Conservation (phyloP, 2,113 vertebrate genomes). For the Nematolebias whitei region DNA sequence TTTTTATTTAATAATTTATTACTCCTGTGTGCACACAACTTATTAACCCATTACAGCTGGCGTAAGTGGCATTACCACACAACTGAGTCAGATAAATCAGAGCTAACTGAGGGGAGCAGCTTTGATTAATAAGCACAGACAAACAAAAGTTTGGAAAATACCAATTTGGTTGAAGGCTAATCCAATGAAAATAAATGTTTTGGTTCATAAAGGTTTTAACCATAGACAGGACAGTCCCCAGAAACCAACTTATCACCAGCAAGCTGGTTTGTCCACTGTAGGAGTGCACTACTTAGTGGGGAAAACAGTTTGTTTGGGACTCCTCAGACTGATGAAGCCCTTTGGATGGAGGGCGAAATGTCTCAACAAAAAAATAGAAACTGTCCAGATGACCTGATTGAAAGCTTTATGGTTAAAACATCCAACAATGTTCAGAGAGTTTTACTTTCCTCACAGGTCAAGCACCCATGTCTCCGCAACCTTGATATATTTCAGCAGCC, state of each 20-base stretch:
- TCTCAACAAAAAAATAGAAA: no score
- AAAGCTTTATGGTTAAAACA: no score
- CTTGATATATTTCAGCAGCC: background rate
- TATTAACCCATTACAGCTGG: slow-evolving; percentile 48
- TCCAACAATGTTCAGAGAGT: background rate
- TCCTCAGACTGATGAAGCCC: no score
- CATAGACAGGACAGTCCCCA: no score
- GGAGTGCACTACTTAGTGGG: no score
- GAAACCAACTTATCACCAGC: no score
- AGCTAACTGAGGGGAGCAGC: slow-evolving; percentile 1
- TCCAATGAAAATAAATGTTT: background rate
- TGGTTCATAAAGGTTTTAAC: background rate
- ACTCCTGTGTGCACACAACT: slow-evolving; percentile 18
- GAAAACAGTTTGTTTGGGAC: no score
- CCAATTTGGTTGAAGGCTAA: background rate
- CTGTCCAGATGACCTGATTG: no score
- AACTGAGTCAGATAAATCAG: slow-evolving; percentile 6
- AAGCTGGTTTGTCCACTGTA: no score
- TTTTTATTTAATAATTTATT: slow-evolving; percentile 6
- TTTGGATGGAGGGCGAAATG: no score
- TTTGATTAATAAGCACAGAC: background rate
- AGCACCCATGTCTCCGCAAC: background rate
- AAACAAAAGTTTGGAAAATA: slow-evolving; percentile 10
- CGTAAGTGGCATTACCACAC: slow-evolving; percentile 27
- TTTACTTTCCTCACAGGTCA: background rate